Conservation (phyloP, 2,113 vertebrate genomes). For the Pogonocichla stellata region DNA sequence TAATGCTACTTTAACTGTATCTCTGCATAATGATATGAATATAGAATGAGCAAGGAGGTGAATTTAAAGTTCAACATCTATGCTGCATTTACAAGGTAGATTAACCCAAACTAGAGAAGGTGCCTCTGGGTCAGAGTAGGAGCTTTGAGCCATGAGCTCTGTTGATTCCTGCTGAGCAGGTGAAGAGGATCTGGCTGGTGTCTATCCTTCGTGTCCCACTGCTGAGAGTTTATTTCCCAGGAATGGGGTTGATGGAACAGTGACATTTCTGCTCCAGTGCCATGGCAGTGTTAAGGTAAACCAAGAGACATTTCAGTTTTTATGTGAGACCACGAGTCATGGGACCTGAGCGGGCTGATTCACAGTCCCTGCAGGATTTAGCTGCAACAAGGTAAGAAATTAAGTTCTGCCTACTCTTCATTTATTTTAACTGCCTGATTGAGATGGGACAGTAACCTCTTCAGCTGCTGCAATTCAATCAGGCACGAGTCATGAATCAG, state of each 20-base stretch:
- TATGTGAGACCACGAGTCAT: rapidly evolving
- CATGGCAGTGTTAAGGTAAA: background rate
- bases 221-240: background rate
- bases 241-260: rapidly evolving
- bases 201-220: background rate
- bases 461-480: background rate
- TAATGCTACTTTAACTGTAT: background rate
- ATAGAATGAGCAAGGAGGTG: background rate
- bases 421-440: background rate
- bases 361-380: background rate
- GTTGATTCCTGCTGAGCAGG: background rate
- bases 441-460: background rate
- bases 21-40: background rate
- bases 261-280: background rate
- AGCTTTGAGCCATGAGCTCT: background rate
- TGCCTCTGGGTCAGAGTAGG: background rate
- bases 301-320: background rate
- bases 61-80: background rate
- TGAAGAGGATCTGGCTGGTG: background rate
- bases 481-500: background rate
- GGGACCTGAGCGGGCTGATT: background rate
- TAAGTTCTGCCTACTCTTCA: background rate
- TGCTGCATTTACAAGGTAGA: background rate
- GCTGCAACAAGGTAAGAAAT: background rate
- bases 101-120: background rate